Conservation (phyloP, 2,888 invertebrate genomes). For the Craniophora ligustri region DNA sequence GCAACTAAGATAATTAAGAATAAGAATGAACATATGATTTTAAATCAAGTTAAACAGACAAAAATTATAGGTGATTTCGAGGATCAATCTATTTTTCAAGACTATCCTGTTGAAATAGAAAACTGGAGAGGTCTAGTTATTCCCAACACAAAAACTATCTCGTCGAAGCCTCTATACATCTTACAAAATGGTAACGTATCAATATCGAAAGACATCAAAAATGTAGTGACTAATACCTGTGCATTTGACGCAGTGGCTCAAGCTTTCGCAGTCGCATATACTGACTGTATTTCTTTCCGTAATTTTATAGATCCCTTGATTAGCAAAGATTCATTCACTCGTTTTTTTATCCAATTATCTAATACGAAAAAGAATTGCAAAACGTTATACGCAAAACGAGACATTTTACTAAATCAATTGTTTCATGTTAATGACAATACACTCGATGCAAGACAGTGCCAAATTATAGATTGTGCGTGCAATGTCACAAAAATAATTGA, state of each 20-base stretch:
- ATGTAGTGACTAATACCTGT: conserved; percentile 18
- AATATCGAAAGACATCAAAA: conserved; percentile 13
- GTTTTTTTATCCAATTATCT: conserved; percentile 14
- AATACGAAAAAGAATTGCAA: conserved; percentile 14
- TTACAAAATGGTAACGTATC: conserved; percentile 22
- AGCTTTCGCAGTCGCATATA: conserved; percentile 22
- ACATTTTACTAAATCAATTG: conserved; percentile 10
- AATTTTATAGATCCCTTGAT: conserved; percentile 16
- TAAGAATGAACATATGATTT: too few species aligned
- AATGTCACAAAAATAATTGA: conserved; percentile 24
- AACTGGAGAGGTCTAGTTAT: conserved; percentile 19
- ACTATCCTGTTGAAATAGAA: conserved; percentile 21
- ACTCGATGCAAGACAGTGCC: conserved; percentile 15
- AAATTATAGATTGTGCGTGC: conserved; percentile 18
- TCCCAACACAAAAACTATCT: conserved; percentile 12
- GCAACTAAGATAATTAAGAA: not conserved
- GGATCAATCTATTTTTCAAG: conserved; percentile 18
- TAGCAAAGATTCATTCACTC: conserved; percentile 15
- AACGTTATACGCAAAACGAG: conserved; percentile 15
- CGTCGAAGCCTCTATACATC: conserved; percentile 15
- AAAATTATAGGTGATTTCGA: conserved; percentile 10
- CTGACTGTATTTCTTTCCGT: conserved; percentile 7
- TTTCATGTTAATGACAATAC: conserved; percentile 13
- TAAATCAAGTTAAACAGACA: too few species aligned
- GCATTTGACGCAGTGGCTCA: conserved; percentile 22